These are phyloP conservation scores for Prionailurus bengalensis DNA, from an alignment of 2,113 vertebrate species.

Conservation along the genomic window DNA sequence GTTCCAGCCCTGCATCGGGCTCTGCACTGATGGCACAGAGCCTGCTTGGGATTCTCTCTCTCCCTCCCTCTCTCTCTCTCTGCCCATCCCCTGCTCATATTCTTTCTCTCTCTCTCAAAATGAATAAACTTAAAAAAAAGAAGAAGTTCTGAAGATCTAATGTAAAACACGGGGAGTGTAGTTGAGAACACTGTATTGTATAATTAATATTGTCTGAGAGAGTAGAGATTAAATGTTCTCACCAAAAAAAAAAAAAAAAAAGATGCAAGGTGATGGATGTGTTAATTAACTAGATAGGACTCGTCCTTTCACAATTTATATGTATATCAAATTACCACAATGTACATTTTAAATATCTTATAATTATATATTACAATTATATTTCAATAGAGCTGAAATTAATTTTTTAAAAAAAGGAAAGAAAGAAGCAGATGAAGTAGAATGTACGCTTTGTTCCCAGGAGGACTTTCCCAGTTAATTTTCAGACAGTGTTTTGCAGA, in stretches of 20 bases:
- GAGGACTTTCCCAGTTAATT: background rate
- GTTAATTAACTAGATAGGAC: background rate
- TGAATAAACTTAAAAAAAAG: too few relatives aligned
- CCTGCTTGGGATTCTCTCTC: too few relatives aligned
- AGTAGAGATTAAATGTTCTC: background rate
- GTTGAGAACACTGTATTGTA: background rate
- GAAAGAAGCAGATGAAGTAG: background rate
- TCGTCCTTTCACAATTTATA: background rate
- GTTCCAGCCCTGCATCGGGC: too few relatives aligned
- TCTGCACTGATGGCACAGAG: too few relatives aligned
- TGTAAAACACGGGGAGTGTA: background rate
- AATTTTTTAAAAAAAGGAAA: background rate
- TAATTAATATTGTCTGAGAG: background rate
- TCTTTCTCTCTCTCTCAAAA: too few relatives aligned
- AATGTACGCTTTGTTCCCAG: background rate
- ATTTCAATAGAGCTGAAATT: background rate
- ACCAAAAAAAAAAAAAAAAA: background rate
- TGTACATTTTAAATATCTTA: background rate
- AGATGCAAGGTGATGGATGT: background rate
- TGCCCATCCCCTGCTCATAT: too few relatives aligned
- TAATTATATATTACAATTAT: background rate
- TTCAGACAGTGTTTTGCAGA: background rate
- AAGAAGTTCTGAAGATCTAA: background rate
- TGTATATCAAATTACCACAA: background rate
- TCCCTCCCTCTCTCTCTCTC: too few relatives aligned